Evolutionary conservation across 2,888 invertebrate genomes (phyloP).

Genomic region (Scrobipalpa costella): DNA sequence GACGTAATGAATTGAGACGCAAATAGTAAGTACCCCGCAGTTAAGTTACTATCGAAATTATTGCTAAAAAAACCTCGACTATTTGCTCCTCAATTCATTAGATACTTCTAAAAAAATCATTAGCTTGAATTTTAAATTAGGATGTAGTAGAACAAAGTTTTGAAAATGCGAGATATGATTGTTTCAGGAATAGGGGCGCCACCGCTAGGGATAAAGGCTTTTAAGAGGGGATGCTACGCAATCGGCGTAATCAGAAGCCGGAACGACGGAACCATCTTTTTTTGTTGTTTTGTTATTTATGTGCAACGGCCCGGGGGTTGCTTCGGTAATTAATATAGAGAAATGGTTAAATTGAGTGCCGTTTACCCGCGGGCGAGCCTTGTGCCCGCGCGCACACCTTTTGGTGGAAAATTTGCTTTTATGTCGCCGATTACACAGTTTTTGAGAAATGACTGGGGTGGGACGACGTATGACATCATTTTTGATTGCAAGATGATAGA

Average conservation of each 20-base stretch:
- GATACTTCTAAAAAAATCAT: too few relatives aligned
- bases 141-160: too few relatives aligned
- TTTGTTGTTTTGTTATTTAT: conserved; percentile 58
- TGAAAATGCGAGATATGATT: too few relatives aligned
- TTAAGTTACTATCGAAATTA: too few relatives aligned
- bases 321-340: conserved; percentile 71
- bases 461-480: too few relatives aligned
- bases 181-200: too few relatives aligned
- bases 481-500: background rate
- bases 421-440: conserved; percentile 49
- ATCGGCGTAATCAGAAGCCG: conserved; percentile 81
- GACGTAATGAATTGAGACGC: too few relatives aligned
- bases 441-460: conserved; percentile 13
- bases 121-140: too few relatives aligned
- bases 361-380: conserved; percentile 60
- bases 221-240: conserved; percentile 57
- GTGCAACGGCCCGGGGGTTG: conserved; percentile 54
- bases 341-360: conserved; percentile 64
- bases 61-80: too few relatives aligned
- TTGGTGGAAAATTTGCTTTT: conserved; percentile 50
- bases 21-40: too few relatives aligned
- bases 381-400: conserved; percentile 58
- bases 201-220: too few relatives aligned
- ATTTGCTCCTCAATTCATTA: too few relatives aligned
- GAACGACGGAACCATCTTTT: conserved; percentile 82